Evolutionary conservation across 2,113 vertebrate species (phyloP).

Genomic region (Microcebus ravelobensis): DNA sequence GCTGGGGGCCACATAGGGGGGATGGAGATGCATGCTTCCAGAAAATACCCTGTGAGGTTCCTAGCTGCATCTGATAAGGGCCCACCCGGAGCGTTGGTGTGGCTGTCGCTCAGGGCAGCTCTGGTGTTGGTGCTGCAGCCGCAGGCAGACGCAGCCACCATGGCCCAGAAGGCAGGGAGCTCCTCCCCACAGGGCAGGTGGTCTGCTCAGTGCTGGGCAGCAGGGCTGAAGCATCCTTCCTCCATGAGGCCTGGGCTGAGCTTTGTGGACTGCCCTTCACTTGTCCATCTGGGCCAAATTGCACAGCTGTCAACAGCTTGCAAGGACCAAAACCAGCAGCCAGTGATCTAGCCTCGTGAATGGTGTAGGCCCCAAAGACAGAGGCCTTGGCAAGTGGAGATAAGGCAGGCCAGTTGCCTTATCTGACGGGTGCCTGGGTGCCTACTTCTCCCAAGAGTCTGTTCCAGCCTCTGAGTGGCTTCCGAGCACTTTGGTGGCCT

Average conservation of each 20-base stretch:
- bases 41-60: accelerated
- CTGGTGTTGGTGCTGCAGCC: too few relatives aligned
- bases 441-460: neutral
- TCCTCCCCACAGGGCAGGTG: neutral
- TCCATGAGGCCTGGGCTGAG: neutral
- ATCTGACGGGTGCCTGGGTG: neutral
- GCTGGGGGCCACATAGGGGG: neutral
- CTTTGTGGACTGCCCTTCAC: neutral
- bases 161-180: neutral
- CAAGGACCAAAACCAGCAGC: neutral
- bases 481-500: neutral
- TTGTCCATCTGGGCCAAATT: neutral
- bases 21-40: neutral
- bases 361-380: neutral
- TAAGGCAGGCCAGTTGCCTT: neutral
- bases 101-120: accelerated
- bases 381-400: neutral
- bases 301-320: neutral
- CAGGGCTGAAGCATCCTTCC: neutral
- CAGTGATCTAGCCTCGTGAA: neutral
- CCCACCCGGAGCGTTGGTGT: accelerated
- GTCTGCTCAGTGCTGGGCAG: neutral
- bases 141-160: accelerated
- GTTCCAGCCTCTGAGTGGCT: neutral
- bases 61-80: neutral